Evolutionary conservation across 2,113 vertebrate genomes (phyloP), one percentile per base, ranked within the genome.

Genomic region (Hyla sarda): DNA sequence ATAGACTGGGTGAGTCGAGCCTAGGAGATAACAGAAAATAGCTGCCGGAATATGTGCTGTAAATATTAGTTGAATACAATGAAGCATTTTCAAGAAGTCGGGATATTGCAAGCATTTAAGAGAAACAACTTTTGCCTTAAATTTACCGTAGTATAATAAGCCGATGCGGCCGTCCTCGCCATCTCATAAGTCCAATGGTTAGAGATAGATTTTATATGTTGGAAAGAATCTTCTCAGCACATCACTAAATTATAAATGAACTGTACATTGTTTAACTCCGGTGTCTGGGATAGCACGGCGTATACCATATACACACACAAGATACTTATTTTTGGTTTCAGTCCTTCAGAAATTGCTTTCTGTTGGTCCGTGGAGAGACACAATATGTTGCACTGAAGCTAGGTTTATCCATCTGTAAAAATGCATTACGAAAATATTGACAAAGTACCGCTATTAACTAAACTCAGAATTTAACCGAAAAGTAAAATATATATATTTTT

Each of bases 31-130:
- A 89, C 85, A 87, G 21, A 87, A 90, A 92, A n/a, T 41, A 91
- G 5, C 69, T 84, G 21, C 77, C 9, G 87, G 79, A 82, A 76
- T 71, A 90, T 90, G 91, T 89, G 74, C 79, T 89, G 82, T 89
- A 91, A 91, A 91, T 90, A 91, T 84, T 88, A 90, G 54, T 86
- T 0, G 5, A 92, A 86, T 71, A 87, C 84, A 91, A 87, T 88
- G 83, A 93, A 82, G 86, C 83, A 88, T 92, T 93, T 92, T 5
- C 69, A 85, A 88, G 62, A 82, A 92, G 84, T 81, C 60, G 91
- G 90, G 90, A 93, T 93, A 93, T 92, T 91, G 87, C 54, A 88
- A 89, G 28, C 88, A 89, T 92, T 93, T 93, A 91, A 91, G 88
- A 92, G 84, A 92, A 93, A 91, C 88, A 58, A 52, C 74, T 83